Percentiles rank a stretch among this genome's conserved stretches.
Conservation (phyloP, 37 sponge, comb jelly and placozoan species). For the Axinella damicornis region DNA sequence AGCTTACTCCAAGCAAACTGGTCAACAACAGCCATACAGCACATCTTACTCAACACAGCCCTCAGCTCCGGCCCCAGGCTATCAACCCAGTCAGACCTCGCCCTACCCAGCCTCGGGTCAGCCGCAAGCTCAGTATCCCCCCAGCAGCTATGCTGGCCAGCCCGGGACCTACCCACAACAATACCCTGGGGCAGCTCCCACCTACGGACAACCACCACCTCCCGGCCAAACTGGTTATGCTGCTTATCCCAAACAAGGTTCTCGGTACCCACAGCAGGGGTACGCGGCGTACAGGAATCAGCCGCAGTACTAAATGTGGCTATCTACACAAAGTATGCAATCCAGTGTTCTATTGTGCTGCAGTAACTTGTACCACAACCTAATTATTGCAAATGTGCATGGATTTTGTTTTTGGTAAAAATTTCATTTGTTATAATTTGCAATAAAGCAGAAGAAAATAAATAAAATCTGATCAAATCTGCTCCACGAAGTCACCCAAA, state of each 20-base stretch:
- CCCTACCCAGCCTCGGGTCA: neutral
- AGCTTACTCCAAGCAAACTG: neutral
- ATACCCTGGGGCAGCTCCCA: neutral
- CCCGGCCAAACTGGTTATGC: neutral
- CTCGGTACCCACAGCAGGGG: neutral
- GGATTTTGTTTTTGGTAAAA: too few relatives aligned
- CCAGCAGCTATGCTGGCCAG: neutral
- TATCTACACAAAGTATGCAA: too few relatives aligned
- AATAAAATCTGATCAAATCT: neutral
- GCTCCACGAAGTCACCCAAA: slow-evolving; percentile 41
- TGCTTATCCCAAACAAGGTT: neutral
- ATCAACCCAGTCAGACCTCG: neutral
- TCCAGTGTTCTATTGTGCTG: too few relatives aligned
- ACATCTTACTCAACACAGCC: neutral
- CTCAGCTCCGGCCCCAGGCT: neutral
- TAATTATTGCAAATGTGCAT: too few relatives aligned
- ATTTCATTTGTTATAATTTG: too few relatives aligned
- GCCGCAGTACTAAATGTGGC: neutral
- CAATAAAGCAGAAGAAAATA: neutral
- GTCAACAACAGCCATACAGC: neutral
- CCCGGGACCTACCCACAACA: neutral
- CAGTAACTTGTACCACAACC: too few relatives aligned
- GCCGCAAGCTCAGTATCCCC: neutral
- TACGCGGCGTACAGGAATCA: neutral
- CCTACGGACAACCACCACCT: neutral